These are phyloP conservation scores for Caenorhabditis latens DNA, from an alignment of 1,140 invertebrate species.

Conservation along the genomic window DNA sequence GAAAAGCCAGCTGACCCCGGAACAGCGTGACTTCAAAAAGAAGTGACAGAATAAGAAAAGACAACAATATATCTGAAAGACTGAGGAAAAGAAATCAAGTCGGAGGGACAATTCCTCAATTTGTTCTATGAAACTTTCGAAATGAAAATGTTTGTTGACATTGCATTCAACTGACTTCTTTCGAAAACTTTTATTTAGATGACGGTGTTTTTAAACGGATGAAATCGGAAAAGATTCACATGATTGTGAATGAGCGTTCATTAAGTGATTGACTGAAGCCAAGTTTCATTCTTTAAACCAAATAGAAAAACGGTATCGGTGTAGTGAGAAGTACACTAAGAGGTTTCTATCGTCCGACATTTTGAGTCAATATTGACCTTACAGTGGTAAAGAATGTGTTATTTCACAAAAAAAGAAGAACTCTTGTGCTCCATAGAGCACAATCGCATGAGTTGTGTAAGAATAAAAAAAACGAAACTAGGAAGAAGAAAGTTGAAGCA, in stretches of 20 bases:
- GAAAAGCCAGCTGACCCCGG: neutral
- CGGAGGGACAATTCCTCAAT: neutral
- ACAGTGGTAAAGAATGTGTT: slow-evolving; percentile 2
- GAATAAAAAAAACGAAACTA: neutral
- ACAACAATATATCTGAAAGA: slow-evolving; percentile 8
- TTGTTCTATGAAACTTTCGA: slow-evolving; percentile 32
- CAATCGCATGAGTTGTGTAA: neutral
- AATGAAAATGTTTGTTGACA: neutral
- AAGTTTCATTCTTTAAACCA: neutral
- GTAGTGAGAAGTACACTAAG: neutral
- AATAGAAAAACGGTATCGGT: neutral
- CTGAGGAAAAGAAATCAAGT: neutral
- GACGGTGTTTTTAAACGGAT: neutral
- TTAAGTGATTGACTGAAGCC: no score
- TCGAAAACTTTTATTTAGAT: neutral
- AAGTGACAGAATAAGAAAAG: neutral
- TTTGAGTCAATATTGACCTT: slow-evolving; percentile 45
- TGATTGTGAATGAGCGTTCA: neutral
- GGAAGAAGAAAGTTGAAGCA: neutral
- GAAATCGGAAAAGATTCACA: neutral
- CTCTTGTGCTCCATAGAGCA: slow-evolving; percentile 1
- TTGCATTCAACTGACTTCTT: no score
- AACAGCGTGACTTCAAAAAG: neutral
- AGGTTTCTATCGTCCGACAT: slow-evolving; percentile 5
- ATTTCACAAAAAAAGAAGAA: slow-evolving; percentile 21